Evolutionary conservation across 2,888 invertebrate species (phyloP).

Genomic region (Ophraella communa): DNA sequence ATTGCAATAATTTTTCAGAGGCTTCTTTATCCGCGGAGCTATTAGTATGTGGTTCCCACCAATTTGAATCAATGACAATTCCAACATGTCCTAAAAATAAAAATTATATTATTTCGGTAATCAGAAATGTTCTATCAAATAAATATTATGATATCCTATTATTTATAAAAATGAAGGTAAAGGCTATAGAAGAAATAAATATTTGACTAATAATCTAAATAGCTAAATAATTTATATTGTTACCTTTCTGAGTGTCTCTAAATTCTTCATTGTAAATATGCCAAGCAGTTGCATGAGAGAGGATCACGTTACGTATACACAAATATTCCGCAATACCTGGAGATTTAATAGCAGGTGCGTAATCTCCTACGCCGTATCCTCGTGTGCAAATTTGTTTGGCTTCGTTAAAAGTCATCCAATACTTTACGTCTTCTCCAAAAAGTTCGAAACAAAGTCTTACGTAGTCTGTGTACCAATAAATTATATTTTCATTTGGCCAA

Average conservation of each 20-base stretch:
- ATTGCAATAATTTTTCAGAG: conserved; percentile 24
- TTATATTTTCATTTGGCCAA: conserved; percentile 38
- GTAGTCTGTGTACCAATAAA: conserved; percentile 42
- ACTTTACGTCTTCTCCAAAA: conserved; percentile 45
- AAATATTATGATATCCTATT: too few relatives aligned
- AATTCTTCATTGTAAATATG: conserved; percentile 58
- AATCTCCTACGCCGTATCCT: conserved; percentile 30
- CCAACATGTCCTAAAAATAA: conserved; percentile 24
- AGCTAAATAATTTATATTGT: background rate
- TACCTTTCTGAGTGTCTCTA: conserved; percentile 45
- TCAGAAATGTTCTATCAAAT: too few relatives aligned
- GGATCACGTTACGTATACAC: conserved; percentile 61
- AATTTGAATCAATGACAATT: conserved; percentile 22
- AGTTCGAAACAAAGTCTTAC: conserved; percentile 40
- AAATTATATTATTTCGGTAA: background rate
- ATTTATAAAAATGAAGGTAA: too few relatives aligned
- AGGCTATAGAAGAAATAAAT: too few relatives aligned
- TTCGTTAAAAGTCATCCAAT: conserved; percentile 47
- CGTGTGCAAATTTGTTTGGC: conserved; percentile 36
- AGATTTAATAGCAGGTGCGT: conserved; percentile 14
- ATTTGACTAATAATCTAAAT: too few relatives aligned
- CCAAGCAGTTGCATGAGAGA: conserved; percentile 60
- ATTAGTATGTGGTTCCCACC: conserved; percentile 20
- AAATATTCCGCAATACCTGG: conserved; percentile 59
- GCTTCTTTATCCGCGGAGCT: conserved; percentile 12